These are phyloP conservation scores for Chauna torquata DNA, from an alignment of 2,113 vertebrate species.

Conservation along the genomic window DNA sequence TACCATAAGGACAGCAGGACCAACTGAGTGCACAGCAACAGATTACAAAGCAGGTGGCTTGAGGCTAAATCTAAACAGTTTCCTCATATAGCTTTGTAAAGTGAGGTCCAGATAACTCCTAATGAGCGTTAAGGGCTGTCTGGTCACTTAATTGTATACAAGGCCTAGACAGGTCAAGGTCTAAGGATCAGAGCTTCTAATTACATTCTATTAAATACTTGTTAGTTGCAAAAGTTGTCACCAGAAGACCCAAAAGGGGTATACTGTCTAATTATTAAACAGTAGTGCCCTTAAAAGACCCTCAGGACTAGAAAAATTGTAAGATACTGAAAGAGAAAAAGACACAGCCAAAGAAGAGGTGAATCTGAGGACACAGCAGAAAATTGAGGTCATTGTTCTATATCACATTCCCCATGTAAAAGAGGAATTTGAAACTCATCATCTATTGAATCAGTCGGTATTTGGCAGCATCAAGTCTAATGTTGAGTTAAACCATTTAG, in stretches of 20 bases:
- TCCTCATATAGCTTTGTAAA: slow-evolving; percentile 77
- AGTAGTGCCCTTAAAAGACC: slow-evolving; percentile 26
- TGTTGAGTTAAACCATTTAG: slow-evolving; percentile 63
- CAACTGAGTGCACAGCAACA: slow-evolving; percentile 72
- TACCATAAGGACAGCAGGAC: slow-evolving; percentile 66
- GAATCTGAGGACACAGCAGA: slow-evolving; percentile 67
- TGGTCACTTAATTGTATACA: slow-evolving; percentile 45
- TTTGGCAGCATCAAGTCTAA: slow-evolving; percentile 62
- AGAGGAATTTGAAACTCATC: slow-evolving; percentile 60
- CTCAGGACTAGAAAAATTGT: slow-evolving; percentile 20
- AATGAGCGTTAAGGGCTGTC: slow-evolving; percentile 68
- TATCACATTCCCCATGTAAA: slow-evolving; percentile 62
- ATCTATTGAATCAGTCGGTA: slow-evolving; percentile 34
- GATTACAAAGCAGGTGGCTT: slow-evolving; percentile 82
- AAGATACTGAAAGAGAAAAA: slow-evolving; percentile 3
- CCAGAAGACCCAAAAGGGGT: background rate
- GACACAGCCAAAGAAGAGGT: slow-evolving; percentile 48
- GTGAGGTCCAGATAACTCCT: slow-evolving; percentile 68
- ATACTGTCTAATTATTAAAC: slow-evolving; percentile 25
- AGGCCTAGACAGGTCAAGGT: slow-evolving; percentile 58
- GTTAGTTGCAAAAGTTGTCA: slow-evolving; percentile 36
- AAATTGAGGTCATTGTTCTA: slow-evolving; percentile 63
- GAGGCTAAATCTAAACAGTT: slow-evolving; percentile 79
- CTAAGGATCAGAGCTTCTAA: slow-evolving; percentile 55
- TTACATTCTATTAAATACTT: slow-evolving; percentile 52